Evolutionary conservation across 2,113 vertebrate species (phyloP).

Genomic region (Thalassarche chlororhynchos): DNA sequence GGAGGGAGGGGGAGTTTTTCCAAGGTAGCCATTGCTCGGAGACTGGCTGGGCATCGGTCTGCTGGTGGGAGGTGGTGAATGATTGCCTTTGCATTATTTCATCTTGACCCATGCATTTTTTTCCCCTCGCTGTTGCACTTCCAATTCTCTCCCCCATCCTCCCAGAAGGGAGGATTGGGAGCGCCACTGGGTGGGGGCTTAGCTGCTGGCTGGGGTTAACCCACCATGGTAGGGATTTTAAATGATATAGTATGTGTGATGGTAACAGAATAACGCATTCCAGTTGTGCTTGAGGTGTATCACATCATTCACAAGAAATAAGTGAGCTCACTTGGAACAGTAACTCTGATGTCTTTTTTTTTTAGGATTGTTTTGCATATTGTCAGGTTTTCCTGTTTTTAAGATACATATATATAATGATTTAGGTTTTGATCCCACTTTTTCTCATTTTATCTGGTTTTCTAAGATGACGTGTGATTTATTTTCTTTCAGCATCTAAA

Average conservation of each 20-base stretch:
- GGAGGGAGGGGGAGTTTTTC: neutral
- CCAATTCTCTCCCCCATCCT: neutral
- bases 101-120: neutral
- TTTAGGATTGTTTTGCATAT: neutral
- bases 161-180: neutral
- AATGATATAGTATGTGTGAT: neutral
- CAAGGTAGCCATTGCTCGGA: neutral
- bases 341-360: neutral
- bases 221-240: neutral
- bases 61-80: neutral
- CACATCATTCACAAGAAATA: neutral
- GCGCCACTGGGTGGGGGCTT: neutral
- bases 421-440: neutral
- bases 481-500: neutral
- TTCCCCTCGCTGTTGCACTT: neutral
- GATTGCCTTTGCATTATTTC: neutral
- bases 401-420: neutral
- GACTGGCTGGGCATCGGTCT: neutral
- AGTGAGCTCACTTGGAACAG: neutral
- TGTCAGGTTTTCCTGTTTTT: neutral
- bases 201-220: neutral
- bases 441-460: neutral
- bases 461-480: neutral
- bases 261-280: neutral
- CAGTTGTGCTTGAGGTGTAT: neutral